Conservation (phyloP, 2,113 vertebrate species). For the Brachypodius melanocephalos region DNA sequence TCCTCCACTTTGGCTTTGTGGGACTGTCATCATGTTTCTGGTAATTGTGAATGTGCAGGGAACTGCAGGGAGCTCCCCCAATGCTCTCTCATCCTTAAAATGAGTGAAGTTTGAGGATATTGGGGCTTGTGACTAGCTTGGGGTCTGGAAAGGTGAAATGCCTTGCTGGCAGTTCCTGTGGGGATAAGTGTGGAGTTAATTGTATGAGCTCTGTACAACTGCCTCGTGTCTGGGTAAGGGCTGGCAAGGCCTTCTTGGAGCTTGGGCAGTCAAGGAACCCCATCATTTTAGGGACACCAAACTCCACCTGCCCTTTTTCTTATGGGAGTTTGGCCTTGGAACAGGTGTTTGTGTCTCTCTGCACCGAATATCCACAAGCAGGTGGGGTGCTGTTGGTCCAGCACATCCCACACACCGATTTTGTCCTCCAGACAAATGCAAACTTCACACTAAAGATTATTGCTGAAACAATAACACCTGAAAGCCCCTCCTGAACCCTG, state of each 20-base stretch:
- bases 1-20: background rate
- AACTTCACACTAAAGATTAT: background rate
- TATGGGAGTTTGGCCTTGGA: background rate
- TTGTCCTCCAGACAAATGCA: background rate
- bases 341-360: background rate
- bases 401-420: rapidly evolving
- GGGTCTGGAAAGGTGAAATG: background rate
- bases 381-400: background rate
- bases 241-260: background rate
- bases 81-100: background rate
- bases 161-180: background rate
- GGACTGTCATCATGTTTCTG: background rate
- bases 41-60: background rate
- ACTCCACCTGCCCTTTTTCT: background rate
- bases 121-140: background rate
- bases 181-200: background rate
- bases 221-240: background rate
- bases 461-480: background rate
- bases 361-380: background rate
- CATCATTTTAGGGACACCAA: background rate
- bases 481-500: background rate
- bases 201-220: background rate
- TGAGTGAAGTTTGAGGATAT: background rate
- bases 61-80: background rate
- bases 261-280: background rate